Conservation (phyloP, 1,140 invertebrate genomes). For the Danaus plexippus region DNA sequence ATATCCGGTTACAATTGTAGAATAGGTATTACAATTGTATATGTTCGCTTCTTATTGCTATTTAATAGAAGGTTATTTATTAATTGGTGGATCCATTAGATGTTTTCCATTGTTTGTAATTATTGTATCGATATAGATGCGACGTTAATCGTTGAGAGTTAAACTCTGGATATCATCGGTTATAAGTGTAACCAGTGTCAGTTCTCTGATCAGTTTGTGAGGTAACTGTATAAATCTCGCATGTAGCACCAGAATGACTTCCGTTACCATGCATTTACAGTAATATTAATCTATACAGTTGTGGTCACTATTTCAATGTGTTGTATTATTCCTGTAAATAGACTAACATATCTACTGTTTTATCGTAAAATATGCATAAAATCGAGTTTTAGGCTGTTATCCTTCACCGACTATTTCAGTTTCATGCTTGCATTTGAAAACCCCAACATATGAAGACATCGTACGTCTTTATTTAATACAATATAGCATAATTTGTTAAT, state of each 20-base stretch:
- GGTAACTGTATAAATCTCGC: too few relatives aligned
- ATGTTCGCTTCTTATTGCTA: slow-evolving; percentile 21
- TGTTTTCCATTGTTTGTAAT: slow-evolving; percentile 18
- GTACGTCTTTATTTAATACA: too few relatives aligned
- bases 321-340: too few relatives aligned
- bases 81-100: slow-evolving; percentile 21
- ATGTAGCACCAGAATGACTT: too few relatives aligned
- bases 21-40: slow-evolving; percentile 20
- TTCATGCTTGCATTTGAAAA: slow-evolving; percentile 2
- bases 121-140: slow-evolving; percentile 17
- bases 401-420: neutral
- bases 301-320: too few relatives aligned
- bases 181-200: too few relatives aligned
- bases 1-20: slow-evolving; percentile 23
- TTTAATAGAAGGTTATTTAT: slow-evolving; percentile 20
- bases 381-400: slow-evolving; percentile 6
- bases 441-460: neutral
- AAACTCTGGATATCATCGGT: slow-evolving; percentile 2
- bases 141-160: slow-evolving; percentile 16
- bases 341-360: too few relatives aligned
- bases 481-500: too few relatives aligned
- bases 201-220: too few relatives aligned
- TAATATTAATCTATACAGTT: neutral
- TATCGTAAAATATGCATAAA: too few relatives aligned
- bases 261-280: neutral